Conservation (phyloP, 2,888 invertebrate species). For the Pomacea canaliculata region DNA sequence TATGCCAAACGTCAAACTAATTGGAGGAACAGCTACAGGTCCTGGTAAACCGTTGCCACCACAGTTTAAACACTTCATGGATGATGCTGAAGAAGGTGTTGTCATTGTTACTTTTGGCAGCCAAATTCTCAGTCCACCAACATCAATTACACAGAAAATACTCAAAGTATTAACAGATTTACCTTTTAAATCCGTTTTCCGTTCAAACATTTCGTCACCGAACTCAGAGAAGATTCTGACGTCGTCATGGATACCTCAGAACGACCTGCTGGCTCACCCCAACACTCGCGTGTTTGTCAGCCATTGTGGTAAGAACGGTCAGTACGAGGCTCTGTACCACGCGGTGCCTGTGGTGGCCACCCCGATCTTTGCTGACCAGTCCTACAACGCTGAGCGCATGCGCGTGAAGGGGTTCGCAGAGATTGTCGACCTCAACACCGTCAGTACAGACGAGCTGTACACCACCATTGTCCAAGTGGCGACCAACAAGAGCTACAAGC, state of each 20-base stretch:
- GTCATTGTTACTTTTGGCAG: conserved; percentile 44
- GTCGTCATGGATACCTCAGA: conserved; percentile 47
- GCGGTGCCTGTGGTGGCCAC: conserved; percentile 49
- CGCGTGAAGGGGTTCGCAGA: conserved; percentile 22
- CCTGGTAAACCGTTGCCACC: conserved; percentile 34
- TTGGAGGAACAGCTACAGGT: conserved; percentile 41
- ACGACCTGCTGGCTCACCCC: conserved; percentile 47
- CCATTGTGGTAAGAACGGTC: conserved; percentile 51
- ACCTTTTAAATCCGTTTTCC: conserved; percentile 31
- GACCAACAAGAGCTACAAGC: conserved; percentile 15
- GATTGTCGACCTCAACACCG: conserved; percentile 15
- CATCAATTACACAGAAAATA: conserved; percentile 18
- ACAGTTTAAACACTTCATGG: conserved; percentile 34
- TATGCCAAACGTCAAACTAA: conserved; percentile 39
- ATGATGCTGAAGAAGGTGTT: conserved; percentile 32
- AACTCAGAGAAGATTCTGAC: conserved; percentile 33
- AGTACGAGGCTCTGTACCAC: conserved; percentile 51
- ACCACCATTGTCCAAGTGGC: conserved; percentile 20
- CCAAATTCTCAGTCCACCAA: conserved; percentile 25
- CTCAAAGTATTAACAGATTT: conserved; percentile 28
- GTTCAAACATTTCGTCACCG: conserved; percentile 30
- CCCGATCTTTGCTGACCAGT: conserved; percentile 43
- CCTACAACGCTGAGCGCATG: conserved; percentile 29
- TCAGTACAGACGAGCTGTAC: conserved; percentile 8
- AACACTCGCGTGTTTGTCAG: conserved; percentile 45